Percentiles rank a stretch among this genome's conserved stretches.
Conservation (phyloP, 1,140 invertebrate species). For the Chelonus insularis region DNA sequence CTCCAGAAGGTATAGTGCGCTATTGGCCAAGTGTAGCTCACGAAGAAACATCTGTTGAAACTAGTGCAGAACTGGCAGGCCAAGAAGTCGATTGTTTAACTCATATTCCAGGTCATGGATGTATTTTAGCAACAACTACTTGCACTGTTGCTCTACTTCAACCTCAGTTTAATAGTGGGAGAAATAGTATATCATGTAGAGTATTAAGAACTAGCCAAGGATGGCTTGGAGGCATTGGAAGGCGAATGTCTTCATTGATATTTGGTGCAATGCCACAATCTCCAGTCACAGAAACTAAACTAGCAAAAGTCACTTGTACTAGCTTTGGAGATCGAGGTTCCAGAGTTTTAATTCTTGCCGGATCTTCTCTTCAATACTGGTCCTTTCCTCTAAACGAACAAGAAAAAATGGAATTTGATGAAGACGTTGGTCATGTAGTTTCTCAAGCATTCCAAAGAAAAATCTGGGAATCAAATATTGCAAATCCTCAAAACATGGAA, state of each 20-base stretch:
- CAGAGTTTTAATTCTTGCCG: conserved; percentile 69
- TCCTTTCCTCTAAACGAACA: conserved; percentile 58
- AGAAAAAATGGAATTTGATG: conserved; percentile 67
- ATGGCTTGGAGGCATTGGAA: conserved; percentile 85
- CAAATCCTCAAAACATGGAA: conserved; percentile 56
- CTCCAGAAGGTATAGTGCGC: conserved; percentile 87
- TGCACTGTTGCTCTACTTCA: conserved; percentile 83
- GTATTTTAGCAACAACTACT: conserved; percentile 87
- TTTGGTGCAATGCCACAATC: conserved; percentile 79
- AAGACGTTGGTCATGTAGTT: conserved; percentile 66
- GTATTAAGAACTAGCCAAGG: conserved; percentile 78
- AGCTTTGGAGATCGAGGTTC: conserved; percentile 55
- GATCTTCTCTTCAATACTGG: conserved; percentile 73
- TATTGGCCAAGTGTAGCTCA: conserved; percentile 91
- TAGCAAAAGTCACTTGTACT: conserved; percentile 64
- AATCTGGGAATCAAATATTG: conserved; percentile 58
- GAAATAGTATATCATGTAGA: conserved; percentile 70
- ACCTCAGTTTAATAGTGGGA: conserved; percentile 63
- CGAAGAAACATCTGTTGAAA: conserved; percentile 83
- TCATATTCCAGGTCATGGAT: conserved; percentile 71
- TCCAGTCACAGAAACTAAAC: conserved; percentile 73
- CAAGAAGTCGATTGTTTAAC: conserved; percentile 82
- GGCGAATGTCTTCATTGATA: conserved; percentile 82
- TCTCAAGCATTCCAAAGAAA: conserved; percentile 65
- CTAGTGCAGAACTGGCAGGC: conserved; percentile 76